phyloP scores from a whole-genome alignment of 2,113 vertebrate genomes.

The Rhinoptilus africanus region DNA sequence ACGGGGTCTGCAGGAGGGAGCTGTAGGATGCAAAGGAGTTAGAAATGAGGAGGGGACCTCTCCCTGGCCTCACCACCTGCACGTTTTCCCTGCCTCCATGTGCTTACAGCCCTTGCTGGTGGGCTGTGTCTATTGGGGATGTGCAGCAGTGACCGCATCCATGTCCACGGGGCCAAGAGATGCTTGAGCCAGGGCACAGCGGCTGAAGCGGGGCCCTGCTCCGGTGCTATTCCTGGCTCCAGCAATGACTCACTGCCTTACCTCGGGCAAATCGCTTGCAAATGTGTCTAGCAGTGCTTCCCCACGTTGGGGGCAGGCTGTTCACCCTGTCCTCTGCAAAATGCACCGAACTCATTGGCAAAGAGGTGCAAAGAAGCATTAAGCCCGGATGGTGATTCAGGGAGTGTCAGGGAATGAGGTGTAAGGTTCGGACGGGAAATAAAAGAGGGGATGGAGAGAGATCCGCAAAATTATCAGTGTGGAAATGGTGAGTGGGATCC shows the following conservation, averaged over 20 bases:
- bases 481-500: not conserved
- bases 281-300: not conserved
- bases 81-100: not conserved
- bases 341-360: accelerated
- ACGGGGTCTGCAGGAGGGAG: not conserved
- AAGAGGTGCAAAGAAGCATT: not conserved
- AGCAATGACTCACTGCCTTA: not conserved
- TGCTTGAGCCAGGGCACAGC: accelerated
- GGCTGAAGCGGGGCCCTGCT: not conserved
- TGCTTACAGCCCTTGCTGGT: not conserved
- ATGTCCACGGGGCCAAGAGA: accelerated
- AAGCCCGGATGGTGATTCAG: not conserved
- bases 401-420: not conserved
- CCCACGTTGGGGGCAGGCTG: not conserved
- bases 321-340: not conserved
- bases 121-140: not conserved
- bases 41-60: not conserved
- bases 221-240: not conserved
- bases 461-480: not conserved
- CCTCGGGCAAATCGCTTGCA: not conserved
- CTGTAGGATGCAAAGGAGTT: not conserved
- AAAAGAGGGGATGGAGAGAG: not conserved
- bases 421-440: not conserved
- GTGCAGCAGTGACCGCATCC: not conserved
- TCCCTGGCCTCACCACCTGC: accelerated